Evolutionary conservation across 64 coral and sea anemone genomes (phyloP), one percentile per base, ranked within the genome.

Genomic region (Astreopora myriophthalma): DNA sequence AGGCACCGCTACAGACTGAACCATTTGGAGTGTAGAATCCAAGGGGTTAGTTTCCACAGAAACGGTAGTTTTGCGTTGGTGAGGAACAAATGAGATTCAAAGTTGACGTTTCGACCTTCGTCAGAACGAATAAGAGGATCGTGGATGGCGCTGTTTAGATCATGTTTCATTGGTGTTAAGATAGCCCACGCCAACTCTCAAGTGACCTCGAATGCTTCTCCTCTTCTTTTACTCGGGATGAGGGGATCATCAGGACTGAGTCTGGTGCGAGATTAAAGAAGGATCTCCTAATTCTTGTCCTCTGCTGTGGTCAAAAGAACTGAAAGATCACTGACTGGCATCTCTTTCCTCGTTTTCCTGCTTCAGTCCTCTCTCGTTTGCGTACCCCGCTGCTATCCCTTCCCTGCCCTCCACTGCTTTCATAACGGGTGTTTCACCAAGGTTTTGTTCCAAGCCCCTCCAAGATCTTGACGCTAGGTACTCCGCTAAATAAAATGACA

Each of bases 391-490:
- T 67, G 95, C 95, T 13, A 96, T 96, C 2, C 95, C 95, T 14
- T 24, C 71, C 8, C 91, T 89, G 13, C 95, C 95, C 57, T 96
- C 91, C 30, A 81, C 73, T 87, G 95, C 95, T 77, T 78, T 75
- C 22, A 58, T 80, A 5, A 96, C 87, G 0, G 87, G 36, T 0
- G 91, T 96, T 61, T 96, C 80, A 28, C 95, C 91, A 22, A 90
- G 73, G 8, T 49, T 96, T 36, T 91, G 95, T 52, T 94, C 91
- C 48, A 96, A 73, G 51, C 95, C 95, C 27, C 42, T 85, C 95
- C 95, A 96, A 1, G 95, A 96, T 80, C 95, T 83, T 63, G 91
- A 88, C 9, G 91, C 80, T 14, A 96, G 74, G 85, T 90, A 96
- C 26, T 96, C 95, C 11, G 73, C 95, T 96, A 85, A 64, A 85